These are phyloP conservation scores for Mus spicilegus DNA, from an alignment of 2,113 vertebrate species.

Conservation along the genomic window DNA sequence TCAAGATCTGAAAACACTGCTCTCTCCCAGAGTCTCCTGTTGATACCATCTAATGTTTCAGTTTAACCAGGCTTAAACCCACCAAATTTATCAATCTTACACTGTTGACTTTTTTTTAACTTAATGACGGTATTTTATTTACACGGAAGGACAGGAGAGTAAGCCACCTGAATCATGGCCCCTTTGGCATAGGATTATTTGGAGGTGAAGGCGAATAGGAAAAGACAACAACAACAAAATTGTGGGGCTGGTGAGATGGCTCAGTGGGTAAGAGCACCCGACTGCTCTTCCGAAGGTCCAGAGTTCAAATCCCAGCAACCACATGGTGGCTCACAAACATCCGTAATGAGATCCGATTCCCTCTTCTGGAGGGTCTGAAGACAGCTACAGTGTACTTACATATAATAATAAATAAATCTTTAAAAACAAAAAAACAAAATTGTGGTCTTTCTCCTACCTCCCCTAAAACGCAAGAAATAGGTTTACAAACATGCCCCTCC, in stretches of 20 bases:
- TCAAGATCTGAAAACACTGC: not conserved
- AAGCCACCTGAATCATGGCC: not conserved
- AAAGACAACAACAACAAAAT: not conserved
- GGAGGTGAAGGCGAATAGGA: not conserved
- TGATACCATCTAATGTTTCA: not conserved
- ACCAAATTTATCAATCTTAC: not conserved
- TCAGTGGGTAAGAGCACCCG: too few relatives aligned
- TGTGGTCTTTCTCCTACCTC: not conserved
- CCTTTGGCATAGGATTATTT: constrained; percentile 10
- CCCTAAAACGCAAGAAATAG: not conserved
- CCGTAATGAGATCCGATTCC: too few relatives aligned
- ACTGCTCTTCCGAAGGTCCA: too few relatives aligned
- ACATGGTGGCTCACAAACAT: too few relatives aligned
- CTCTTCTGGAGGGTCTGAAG: too few relatives aligned
- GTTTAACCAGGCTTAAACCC: not conserved
- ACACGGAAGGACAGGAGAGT: not conserved
- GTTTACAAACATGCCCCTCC: not conserved
- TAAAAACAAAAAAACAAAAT: not conserved
- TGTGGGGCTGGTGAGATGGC: too few relatives aligned
- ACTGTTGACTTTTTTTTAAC: not conserved
- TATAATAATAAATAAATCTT: too few relatives aligned
- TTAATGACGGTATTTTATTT: constrained; percentile 19
- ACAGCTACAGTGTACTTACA: too few relatives aligned
- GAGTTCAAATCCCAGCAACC: too few relatives aligned
- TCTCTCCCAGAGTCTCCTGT: not conserved